Percentiles rank a stretch among this genome's conserved stretches.
Conservation (phyloP, 1,140 invertebrate species). For the Matsumurasca onukii region DNA sequence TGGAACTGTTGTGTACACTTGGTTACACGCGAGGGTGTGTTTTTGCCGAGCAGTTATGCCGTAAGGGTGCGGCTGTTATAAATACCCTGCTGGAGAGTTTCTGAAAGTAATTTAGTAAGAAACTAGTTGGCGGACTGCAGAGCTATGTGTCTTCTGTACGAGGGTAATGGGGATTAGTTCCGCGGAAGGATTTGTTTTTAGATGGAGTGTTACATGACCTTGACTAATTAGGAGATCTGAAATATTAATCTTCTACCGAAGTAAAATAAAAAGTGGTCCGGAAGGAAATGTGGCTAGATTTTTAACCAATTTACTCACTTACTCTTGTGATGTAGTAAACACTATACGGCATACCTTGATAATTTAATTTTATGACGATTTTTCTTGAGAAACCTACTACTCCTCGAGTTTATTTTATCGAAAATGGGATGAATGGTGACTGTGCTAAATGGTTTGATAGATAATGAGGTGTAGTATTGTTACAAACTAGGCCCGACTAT, state of each 20-base stretch:
- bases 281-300: neutral
- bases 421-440: neutral
- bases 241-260: neutral
- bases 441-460: neutral
- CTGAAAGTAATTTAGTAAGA: neutral
- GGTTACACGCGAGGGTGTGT: too few relatives aligned
- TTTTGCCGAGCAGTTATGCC: neutral
- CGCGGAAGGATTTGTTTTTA: too few relatives aligned
- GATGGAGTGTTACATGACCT: neutral
- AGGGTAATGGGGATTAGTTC: neutral
- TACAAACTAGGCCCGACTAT: too few relatives aligned
- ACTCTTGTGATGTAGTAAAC: neutral
- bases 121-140: neutral
- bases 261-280: neutral
- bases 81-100: neutral
- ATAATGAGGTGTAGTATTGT: too few relatives aligned
- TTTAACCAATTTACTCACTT: neutral
- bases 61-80: neutral
- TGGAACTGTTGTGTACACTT: too few relatives aligned
- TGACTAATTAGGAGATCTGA: neutral
- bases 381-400: neutral
- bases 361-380: neutral
- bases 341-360: neutral
- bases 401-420: neutral
- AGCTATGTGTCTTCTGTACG: neutral